phyloP scores from a whole-genome alignment of 2,113 vertebrate species.

The Scolopax mira region DNA sequence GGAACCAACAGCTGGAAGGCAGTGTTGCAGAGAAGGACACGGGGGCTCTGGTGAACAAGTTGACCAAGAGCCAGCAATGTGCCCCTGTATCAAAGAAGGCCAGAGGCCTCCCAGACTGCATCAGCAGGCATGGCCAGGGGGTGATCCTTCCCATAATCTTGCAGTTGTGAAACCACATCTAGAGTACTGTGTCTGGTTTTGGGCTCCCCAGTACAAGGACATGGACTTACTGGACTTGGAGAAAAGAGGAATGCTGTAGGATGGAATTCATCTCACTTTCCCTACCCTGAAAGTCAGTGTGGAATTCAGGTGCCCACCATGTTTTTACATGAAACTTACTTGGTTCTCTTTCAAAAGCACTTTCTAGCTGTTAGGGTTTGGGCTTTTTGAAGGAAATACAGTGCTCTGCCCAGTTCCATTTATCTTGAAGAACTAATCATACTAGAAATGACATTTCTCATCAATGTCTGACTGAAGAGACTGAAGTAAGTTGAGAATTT shows the following conservation, averaged over 20 bases:
- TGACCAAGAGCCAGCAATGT: not conserved
- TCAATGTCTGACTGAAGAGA: not conserved
- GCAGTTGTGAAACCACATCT: not conserved
- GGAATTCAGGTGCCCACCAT: not conserved
- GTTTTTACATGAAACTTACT: not conserved
- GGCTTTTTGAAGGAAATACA: not conserved
- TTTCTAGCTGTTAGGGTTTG: not conserved
- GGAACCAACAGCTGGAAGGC: not conserved
- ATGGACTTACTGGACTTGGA: not conserved
- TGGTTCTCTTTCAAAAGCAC: not conserved
- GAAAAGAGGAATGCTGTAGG: not conserved
- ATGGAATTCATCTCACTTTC: not conserved
- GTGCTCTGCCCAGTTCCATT: not conserved
- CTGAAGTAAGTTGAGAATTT: not conserved
- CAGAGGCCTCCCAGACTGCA: not conserved
- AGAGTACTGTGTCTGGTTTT: not conserved
- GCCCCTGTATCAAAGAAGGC: not conserved
- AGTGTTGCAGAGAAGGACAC: not conserved
- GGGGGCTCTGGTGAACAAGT: not conserved
- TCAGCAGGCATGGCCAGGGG: not conserved
- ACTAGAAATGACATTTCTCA: not conserved
- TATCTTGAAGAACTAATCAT: not conserved
- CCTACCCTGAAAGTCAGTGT: not conserved
- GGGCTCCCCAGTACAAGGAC: not conserved
- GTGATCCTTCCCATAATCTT: not conserved